phyloP scores from a whole-genome alignment of 2,888 invertebrate genomes.

The Candidula unifasciata region DNA sequence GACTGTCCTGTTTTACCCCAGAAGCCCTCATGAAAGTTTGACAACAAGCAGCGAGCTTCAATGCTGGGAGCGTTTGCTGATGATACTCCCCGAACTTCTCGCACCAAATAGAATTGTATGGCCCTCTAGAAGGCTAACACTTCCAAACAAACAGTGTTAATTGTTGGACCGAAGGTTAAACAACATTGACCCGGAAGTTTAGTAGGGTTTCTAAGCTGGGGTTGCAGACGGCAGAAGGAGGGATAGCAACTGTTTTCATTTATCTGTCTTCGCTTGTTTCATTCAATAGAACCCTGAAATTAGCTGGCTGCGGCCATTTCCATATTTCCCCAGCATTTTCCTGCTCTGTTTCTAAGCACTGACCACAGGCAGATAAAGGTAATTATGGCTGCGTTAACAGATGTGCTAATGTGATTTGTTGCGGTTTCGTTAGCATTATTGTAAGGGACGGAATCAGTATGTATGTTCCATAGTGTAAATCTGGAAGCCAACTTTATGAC shows the following conservation, averaged over 20 bases:
- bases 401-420: too few species aligned
- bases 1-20: slow-evolving; percentile 12
- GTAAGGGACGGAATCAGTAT: too few species aligned
- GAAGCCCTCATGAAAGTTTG: slow-evolving; percentile 13
- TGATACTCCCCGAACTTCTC: slow-evolving; percentile 14
- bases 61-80: not conserved
- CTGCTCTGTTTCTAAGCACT: not conserved
- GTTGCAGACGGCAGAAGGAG: not conserved
- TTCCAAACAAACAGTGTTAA: slow-evolving; percentile 26
- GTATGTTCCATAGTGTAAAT: too few species aligned
- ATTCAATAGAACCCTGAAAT: not conserved
- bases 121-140: not conserved
- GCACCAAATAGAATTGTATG: slow-evolving; percentile 3
- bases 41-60: slow-evolving; percentile 29
- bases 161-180: slow-evolving; percentile 31
- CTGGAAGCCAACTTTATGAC: too few species aligned
- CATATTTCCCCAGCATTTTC: not conserved
- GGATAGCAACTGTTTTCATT: not conserved
- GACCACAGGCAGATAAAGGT: not conserved
- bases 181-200: slow-evolving; percentile 31
- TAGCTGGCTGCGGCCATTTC: not conserved
- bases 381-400: not conserved
- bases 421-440: too few species aligned
- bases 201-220: not conserved
- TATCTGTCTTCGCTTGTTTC: not conserved